Percentiles rank a stretch among this genome's conserved stretches.
These are phyloP conservation scores for Poecilus cupreus DNA, from an alignment of 2,888 invertebrate species.

Conservation along the genomic window DNA sequence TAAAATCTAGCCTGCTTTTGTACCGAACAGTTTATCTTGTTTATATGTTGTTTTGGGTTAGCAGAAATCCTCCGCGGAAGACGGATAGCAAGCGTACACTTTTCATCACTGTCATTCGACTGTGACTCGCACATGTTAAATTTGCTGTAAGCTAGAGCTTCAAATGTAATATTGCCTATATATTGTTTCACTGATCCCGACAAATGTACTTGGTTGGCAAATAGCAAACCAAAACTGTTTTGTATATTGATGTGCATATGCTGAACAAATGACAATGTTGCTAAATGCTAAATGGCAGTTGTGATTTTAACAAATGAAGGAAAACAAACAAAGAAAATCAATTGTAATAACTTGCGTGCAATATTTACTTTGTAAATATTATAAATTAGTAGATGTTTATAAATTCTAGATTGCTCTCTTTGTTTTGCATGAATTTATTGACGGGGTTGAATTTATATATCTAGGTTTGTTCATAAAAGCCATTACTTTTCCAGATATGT, in stretches of 20 bases:
- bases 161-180: conserved; percentile 12
- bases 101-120: conserved; percentile 44
- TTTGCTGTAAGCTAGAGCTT: not conserved
- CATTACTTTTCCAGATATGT: no score
- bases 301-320: not conserved
- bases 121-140: conserved; percentile 26
- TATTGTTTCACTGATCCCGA: conserved; percentile 8
- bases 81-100: conserved; percentile 6
- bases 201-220: not conserved
- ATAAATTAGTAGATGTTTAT: no score
- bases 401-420: no score
- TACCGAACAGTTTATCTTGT: conserved; percentile 18
- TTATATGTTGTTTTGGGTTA: not conserved
- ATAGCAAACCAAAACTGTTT: not conserved
- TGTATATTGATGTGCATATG: not conserved
- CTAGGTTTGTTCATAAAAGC: no score
- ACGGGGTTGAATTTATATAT: no score
- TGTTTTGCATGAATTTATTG: no score
- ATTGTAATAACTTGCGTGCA: no score
- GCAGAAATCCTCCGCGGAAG: conserved; percentile 10
- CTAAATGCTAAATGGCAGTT: not conserved
- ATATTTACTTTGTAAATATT: no score
- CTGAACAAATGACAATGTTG: not conserved
- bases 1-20: not conserved
- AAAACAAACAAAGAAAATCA: no score